Conservation (phyloP, 2,888 invertebrate genomes). For the Tenthredo distinguenda region DNA sequence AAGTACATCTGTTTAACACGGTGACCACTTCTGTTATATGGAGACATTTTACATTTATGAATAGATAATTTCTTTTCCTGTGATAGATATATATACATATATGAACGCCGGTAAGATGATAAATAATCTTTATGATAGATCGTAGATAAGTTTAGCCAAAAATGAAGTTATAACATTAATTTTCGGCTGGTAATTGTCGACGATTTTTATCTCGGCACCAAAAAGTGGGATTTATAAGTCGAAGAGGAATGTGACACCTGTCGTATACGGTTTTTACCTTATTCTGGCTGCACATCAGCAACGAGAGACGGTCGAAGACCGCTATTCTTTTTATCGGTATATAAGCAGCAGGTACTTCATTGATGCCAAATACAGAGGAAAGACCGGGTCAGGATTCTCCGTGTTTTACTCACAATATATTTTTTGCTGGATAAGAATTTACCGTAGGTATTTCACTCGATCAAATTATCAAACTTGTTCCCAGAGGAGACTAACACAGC, state of each 20-base stretch:
- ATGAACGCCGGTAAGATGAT: not conserved
- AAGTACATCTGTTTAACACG: not conserved
- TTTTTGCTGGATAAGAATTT: constrained; percentile 10
- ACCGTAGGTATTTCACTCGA: constrained; percentile 40
- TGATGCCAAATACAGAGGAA: constrained; percentile 40
- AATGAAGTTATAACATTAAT: not conserved
- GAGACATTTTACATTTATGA: not conserved
- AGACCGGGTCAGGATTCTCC: constrained; percentile 44
- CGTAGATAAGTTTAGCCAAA: not conserved
- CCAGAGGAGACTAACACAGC: not conserved
- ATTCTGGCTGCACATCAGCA: not conserved
- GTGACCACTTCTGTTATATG: not conserved
- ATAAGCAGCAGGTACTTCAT: constrained; percentile 15
- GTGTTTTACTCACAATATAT: constrained; percentile 36
- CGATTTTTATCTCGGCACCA: not conserved
- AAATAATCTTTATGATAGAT: not conserved
- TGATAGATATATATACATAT: too few species aligned
- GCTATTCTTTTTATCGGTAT: constrained; percentile 24
- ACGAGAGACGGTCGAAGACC: not conserved
- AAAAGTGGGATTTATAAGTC: constrained; percentile 10
- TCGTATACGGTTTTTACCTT: constrained; percentile 25
- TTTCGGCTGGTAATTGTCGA: not conserved
- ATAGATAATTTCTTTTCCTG: not conserved
- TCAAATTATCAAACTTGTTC: constrained; percentile 46
- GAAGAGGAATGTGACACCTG: constrained; percentile 64